Evolutionary conservation across 2,797 vertebrate species (phyloP).

Genomic region (Crotalus adamanteus): DNA sequence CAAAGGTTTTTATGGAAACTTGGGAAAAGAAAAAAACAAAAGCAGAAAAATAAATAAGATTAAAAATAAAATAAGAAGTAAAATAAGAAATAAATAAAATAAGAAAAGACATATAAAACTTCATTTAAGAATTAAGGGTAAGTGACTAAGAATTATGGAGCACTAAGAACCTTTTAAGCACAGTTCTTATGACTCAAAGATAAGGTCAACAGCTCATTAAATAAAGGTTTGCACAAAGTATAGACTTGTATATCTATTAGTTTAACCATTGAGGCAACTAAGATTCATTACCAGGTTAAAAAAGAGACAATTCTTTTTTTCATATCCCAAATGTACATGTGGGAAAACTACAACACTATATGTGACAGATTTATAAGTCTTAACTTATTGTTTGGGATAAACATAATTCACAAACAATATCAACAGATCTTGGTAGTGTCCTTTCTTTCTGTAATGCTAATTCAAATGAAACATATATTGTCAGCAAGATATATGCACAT

Average conservation of each 20-base stretch:
- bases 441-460: constrained; percentile 52
- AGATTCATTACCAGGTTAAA: neutral
- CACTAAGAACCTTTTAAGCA: neutral
- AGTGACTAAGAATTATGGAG: neutral
- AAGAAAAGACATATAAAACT: neutral
- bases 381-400: neutral
- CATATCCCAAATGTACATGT: neutral
- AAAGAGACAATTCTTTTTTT: neutral
- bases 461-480: constrained; percentile 32
- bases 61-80: neutral
- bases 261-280: neutral
- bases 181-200: neutral
- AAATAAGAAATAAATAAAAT: neutral
- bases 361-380: neutral
- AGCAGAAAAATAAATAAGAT: neutral
- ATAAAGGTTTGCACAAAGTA: neutral
- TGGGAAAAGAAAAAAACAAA: neutral
- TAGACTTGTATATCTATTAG: neutral
- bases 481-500: constrained; percentile 29
- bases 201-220: neutral
- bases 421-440: constrained; percentile 42
- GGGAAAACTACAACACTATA: neutral
- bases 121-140: neutral
- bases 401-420: neutral
- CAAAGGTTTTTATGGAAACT: neutral